phyloP scores from a whole-genome alignment of 2,797 vertebrate genomes.

The Bucorvus abyssinicus region DNA sequence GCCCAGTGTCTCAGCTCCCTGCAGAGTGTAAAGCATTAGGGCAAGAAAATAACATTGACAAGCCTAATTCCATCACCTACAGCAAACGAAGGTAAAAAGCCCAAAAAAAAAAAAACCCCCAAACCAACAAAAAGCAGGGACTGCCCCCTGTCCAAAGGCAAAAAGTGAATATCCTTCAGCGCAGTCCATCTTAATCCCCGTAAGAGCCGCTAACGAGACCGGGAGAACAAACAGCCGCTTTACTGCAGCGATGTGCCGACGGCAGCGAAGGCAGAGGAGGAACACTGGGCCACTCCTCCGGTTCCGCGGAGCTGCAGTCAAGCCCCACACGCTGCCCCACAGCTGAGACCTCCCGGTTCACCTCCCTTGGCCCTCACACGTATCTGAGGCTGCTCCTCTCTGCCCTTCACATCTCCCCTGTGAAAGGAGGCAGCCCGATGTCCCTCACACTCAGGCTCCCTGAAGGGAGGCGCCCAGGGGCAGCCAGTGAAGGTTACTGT shows the following conservation, averaged over 20 bases:
- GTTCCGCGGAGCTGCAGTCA: accelerated
- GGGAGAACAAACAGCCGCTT: not conserved
- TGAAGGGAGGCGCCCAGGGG: not conserved
- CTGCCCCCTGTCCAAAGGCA: not conserved
- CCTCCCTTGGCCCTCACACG: not conserved
- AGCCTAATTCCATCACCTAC: not conserved
- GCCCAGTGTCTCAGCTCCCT: conserved; percentile 2
- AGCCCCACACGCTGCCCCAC: not conserved
- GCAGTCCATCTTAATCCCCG: conserved; percentile 16
- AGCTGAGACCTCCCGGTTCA: not conserved
- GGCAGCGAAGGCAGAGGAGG: not conserved
- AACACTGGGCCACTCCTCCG: not conserved
- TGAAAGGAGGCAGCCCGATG: not conserved
- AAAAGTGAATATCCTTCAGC: conserved; percentile 14
- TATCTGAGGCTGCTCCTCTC: not conserved
- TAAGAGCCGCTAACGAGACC: conserved; percentile 22
- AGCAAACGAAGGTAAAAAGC: not conserved
- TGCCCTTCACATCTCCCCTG: not conserved
- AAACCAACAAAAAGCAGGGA: not conserved
- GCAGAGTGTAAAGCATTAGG: not conserved
- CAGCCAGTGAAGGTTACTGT: not conserved
- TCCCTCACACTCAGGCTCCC: not conserved
- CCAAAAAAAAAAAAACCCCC: not conserved
- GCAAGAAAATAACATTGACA: conserved; percentile 35
- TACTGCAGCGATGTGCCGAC: not conserved